These are phyloP conservation scores for Calameuta pallipes DNA, from an alignment of 2,888 invertebrate genomes.

Conservation along the genomic window DNA sequence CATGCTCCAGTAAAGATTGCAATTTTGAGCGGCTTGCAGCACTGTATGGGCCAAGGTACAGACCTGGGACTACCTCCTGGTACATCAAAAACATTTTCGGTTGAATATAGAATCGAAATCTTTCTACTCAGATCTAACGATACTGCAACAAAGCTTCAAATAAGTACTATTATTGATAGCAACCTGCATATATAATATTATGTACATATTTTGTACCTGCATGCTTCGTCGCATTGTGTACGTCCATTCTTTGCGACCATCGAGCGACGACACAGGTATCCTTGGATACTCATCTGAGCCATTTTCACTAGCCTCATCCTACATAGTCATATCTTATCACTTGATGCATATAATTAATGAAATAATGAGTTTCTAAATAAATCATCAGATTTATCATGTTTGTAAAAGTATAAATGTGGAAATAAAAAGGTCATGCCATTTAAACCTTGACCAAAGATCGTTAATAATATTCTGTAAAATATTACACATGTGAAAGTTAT, in stretches of 20 bases:
- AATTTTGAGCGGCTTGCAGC: slow-evolving; percentile 72
- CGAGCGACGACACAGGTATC: slow-evolving; percentile 38
- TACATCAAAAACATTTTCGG: slow-evolving; percentile 47
- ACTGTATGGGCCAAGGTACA: slow-evolving; percentile 76
- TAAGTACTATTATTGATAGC: neutral
- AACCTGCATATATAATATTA: neutral
- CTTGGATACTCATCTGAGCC: slow-evolving; percentile 45
- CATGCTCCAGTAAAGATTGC: slow-evolving; percentile 67
- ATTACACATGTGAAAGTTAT: neutral
- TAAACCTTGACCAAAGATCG: neutral
- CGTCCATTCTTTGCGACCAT: slow-evolving; percentile 56
- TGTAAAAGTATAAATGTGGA: neutral
- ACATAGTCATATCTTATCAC: slow-evolving; percentile 13
- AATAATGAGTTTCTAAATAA: neutral
- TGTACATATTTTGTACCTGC: slow-evolving; percentile 46
- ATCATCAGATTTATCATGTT: neutral
- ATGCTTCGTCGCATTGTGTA: slow-evolving; percentile 61
- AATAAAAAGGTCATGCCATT: neutral
- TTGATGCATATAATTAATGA: neutral
- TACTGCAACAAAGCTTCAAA: neutral
- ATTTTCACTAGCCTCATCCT: slow-evolving; percentile 45
- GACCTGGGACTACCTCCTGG: slow-evolving; percentile 75
- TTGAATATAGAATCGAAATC: neutral
- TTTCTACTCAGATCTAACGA: neutral
- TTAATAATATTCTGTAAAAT: neutral